Evolutionary conservation across 2,797 vertebrate species (phyloP).

Genomic region (Sciurus vulgaris): DNA sequence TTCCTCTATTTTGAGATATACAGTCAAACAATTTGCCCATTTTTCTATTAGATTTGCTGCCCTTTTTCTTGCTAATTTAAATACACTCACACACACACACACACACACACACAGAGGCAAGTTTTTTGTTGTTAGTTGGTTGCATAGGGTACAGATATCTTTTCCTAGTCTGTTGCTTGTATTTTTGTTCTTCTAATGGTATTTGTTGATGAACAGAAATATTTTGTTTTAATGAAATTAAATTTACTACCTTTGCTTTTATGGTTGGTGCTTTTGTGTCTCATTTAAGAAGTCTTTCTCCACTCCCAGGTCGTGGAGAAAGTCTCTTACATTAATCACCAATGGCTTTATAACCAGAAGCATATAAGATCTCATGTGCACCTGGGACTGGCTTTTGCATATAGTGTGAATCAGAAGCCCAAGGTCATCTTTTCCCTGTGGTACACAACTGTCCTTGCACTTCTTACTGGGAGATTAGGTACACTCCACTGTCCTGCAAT

Average conservation of each 20-base stretch:
- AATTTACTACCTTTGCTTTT: background rate
- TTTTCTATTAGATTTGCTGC: background rate
- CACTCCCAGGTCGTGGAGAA: background rate
- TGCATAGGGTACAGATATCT: background rate
- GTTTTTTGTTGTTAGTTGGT: background rate
- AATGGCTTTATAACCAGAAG: background rate
- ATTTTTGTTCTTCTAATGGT: background rate
- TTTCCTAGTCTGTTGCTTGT: background rate
- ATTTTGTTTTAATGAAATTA: background rate
- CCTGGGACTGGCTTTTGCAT: background rate
- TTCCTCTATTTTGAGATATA: background rate
- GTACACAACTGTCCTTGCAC: background rate
- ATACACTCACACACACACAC: too few species aligned
- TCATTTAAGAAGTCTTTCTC: background rate
- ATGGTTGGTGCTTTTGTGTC: background rate
- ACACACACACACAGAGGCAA: background rate
- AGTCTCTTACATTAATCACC: background rate
- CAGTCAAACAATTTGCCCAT: background rate
- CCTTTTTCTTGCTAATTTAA: background rate
- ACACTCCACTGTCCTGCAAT: background rate
- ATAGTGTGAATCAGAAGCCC: background rate
- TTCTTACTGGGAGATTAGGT: background rate
- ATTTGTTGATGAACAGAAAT: background rate
- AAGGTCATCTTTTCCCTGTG: background rate
- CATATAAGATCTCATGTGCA: background rate